These are phyloP conservation scores for Drosophila funebris DNA, from an alignment of 1,140 invertebrate genomes.

Conservation along the genomic window DNA sequence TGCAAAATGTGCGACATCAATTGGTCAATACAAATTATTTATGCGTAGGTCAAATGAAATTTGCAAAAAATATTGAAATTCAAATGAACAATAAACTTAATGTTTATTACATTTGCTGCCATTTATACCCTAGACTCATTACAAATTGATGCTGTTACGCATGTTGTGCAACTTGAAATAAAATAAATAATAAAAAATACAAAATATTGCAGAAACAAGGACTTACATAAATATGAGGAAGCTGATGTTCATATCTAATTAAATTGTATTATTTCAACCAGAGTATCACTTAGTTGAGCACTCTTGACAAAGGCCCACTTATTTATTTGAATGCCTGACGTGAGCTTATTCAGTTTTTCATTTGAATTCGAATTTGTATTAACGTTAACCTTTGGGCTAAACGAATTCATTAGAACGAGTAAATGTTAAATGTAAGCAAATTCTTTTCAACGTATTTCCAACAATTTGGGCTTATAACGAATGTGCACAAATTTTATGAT, in stretches of 20 bases:
- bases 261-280: neutral
- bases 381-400: neutral
- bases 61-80: constrained; percentile 57
- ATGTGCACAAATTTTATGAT: constrained; percentile 49
- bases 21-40: constrained; percentile 14
- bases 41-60: constrained; percentile 23
- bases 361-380: neutral
- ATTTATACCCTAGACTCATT: neutral
- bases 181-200: too few species aligned
- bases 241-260: too few species aligned
- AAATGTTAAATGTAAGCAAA: neutral
- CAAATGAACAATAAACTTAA: constrained; percentile 21
- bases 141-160: neutral
- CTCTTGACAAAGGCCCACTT: neutral
- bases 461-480: constrained; percentile 18
- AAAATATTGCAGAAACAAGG: too few species aligned
- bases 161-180: neutral
- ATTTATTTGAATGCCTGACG: neutral
- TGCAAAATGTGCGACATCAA: neutral
- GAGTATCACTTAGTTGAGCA: neutral
- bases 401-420: neutral
- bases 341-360: neutral
- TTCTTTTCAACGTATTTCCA: neutral
- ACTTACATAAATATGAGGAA: too few species aligned
- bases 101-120: constrained; percentile 1